Evolutionary conservation across 2,797 vertebrate species (phyloP), one percentile per base, ranked within the genome.

Genomic region (Rhinophrynus dorsalis): DNA sequence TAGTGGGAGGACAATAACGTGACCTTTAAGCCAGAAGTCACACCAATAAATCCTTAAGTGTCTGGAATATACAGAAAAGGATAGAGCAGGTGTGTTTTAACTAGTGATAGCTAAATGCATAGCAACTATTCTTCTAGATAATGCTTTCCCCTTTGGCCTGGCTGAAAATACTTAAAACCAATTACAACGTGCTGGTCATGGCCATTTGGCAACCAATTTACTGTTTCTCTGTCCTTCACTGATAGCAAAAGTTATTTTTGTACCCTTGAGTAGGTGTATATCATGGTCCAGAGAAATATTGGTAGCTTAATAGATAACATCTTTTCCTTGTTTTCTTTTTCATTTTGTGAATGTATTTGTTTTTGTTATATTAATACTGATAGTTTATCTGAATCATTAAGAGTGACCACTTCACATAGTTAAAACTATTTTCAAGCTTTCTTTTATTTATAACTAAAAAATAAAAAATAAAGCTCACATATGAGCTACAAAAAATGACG

Each of bases 31-130:
- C n/a, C 57, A 26, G 50, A 27, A 57, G 37, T 63, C 50, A 15
- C 68, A 17, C 11, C 68, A 70, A 50, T 51, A 61, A 3, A 15
- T 26, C 6, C 8, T 9, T 54, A 21, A 75, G 61, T 26, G 35
- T 40, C 60, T 64, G 44, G 68, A 27, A 44, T 54, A 33, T 47
- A 11, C 47, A 40, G 30, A 47, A 69, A 9, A 48, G 64, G 26
- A 69, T 11, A 13, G 2, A 67, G 15, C n/a, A 44, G 59, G 37
- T 59, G 26, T 6, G 50, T 38, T 64, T 67, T 50, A 12, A 65
- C 69, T 73, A 33, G 61, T 71, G 32, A 42, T 45, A 21, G 40
- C 40, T 65, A 58, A 65, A 73, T 59, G 54, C 44, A 17, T 51
- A 73, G 68, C 61, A 65, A 65, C 68, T 57, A n/a, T 18, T 17